phyloP scores from a whole-genome alignment of 1,140 invertebrate genomes.

The Drosophila bifasciata region DNA sequence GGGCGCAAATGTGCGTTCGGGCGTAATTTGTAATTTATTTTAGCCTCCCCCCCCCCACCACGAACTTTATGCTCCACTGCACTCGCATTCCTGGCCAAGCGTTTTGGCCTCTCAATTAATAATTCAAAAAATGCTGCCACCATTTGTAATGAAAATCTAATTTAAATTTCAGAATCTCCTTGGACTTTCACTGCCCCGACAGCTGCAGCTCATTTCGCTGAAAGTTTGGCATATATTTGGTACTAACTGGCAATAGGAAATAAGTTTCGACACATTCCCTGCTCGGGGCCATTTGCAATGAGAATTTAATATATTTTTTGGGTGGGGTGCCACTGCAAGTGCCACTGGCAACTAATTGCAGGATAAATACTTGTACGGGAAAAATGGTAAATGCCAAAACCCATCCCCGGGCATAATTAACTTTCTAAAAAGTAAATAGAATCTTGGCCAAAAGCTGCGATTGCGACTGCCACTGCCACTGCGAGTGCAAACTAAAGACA shows the following conservation, averaged over 20 bases:
- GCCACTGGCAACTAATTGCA: constrained; percentile 55
- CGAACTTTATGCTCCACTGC: constrained; percentile 18
- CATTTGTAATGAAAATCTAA: constrained; percentile 10
- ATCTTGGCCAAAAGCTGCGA: constrained; percentile 58
- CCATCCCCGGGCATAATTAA: constrained; percentile 69
- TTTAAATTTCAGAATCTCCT: not conserved
- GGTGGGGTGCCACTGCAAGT: too few species aligned
- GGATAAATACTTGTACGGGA: constrained; percentile 53
- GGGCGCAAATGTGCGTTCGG: constrained; percentile 54
- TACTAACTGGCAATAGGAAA: constrained; percentile 47
- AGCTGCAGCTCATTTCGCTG: constrained; percentile 19
- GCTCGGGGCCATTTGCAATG: constrained; percentile 30
- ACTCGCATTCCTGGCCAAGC: constrained; percentile 9
- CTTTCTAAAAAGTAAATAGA: constrained; percentile 74
- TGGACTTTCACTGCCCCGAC: too few species aligned
- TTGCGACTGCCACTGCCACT: too few species aligned
- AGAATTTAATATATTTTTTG: constrained; percentile 41
- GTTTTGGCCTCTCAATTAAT: constrained; percentile 36
- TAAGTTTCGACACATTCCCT: constrained; percentile 23
- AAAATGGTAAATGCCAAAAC: constrained; percentile 32
- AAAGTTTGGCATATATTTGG: constrained; percentile 49
- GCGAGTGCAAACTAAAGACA: constrained; percentile 47
- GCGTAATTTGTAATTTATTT: constrained; percentile 78
- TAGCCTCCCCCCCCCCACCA: too few species aligned
- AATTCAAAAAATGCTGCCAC: constrained; percentile 15